Evolutionary conservation across 2,113 vertebrate species (phyloP).

Genomic region (Melanerpes aurifrons): DNA sequence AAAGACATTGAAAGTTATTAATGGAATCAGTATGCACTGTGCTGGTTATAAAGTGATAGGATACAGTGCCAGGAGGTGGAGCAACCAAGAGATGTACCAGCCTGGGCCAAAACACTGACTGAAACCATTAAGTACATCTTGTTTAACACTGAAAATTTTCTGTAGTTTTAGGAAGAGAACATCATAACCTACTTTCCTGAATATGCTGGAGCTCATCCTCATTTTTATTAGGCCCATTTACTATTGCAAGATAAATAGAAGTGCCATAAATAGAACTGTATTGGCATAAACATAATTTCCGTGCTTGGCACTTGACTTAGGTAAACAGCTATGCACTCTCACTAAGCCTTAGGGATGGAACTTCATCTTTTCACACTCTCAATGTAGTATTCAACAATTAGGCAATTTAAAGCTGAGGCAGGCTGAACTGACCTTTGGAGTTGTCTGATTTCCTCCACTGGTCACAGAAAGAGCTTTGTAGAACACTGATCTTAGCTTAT

Average conservation of each 20-base stretch:
- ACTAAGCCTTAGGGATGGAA: not conserved
- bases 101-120: not conserved
- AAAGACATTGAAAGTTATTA: not conserved
- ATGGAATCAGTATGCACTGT: fast-evolving
- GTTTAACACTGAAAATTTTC: not conserved
- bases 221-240: slow-evolving; percentile 47
- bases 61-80: not conserved
- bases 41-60: not conserved
- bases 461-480: not conserved
- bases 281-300: slow-evolving; percentile 49
- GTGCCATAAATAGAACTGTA: slow-evolving; percentile 29
- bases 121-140: not conserved
- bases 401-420: not conserved
- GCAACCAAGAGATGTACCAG: not conserved
- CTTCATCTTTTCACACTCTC: not conserved
- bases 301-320: slow-evolving; percentile 14
- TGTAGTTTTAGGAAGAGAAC: slow-evolving; percentile 27
- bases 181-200: slow-evolving; percentile 39
- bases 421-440: not conserved
- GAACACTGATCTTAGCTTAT: fast-evolving
- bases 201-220: slow-evolving; percentile 8
- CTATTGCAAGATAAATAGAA: not conserved
- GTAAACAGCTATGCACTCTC: slow-evolving; percentile 24
- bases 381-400: not conserved
- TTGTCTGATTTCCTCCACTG: not conserved